Percentiles rank a stretch among this genome's conserved stretches.
phyloP scores from a whole-genome alignment of 1,140 invertebrate genomes.

The Drosophila pectinifera region DNA sequence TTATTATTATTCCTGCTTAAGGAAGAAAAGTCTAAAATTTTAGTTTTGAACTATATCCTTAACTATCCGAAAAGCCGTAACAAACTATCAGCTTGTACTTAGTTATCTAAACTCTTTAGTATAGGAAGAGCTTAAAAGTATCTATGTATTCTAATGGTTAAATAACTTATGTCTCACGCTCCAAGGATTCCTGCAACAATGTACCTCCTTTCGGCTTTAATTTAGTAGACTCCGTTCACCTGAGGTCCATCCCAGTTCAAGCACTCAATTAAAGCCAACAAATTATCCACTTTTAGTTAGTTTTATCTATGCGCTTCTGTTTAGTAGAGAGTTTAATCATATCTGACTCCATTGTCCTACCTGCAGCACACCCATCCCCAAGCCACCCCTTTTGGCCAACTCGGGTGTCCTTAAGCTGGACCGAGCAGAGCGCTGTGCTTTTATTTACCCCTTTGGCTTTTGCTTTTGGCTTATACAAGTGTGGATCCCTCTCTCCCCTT shows the following conservation, averaged over 20 bases:
- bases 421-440: constrained; percentile 60
- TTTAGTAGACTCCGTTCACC: background rate
- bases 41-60: background rate
- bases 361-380: constrained; percentile 14
- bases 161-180: too few relatives aligned
- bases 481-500: constrained; percentile 35
- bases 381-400: constrained; percentile 8
- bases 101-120: too few relatives aligned
- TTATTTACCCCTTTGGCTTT: constrained; percentile 79
- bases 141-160: too few relatives aligned
- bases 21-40: background rate
- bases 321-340: constrained; percentile 68
- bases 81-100: too few relatives aligned
- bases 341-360: constrained; percentile 66
- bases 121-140: too few relatives aligned
- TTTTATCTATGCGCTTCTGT: constrained; percentile 55
- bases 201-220: constrained; percentile 1
- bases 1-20: too few relatives aligned
- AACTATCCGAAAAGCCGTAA: too few relatives aligned
- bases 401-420: constrained; percentile 57
- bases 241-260: constrained; percentile 21
- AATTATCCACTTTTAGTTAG: constrained; percentile 46
- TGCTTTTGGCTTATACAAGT: constrained; percentile 76
- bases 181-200: too few relatives aligned
- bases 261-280: constrained; percentile 40